A percentile compares a stretch with the other conserved stretches of the same genome.
Conservation (phyloP, 2,888 invertebrate genomes). For the Leptogaster cylindrica region DNA sequence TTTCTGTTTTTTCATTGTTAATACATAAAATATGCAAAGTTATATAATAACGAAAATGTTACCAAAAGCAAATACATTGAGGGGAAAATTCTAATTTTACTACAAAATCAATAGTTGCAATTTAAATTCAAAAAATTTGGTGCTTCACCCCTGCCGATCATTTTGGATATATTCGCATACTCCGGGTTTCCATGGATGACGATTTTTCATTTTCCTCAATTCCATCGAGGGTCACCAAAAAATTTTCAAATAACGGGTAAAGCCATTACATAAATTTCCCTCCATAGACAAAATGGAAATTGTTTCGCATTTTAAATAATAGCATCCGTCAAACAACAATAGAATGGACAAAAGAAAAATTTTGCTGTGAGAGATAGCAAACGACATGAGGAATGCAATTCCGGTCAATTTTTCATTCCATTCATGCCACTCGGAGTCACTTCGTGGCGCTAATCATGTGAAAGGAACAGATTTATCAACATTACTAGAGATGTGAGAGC, state of each 20-base stretch:
- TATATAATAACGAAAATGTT: too few relatives aligned
- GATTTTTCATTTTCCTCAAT: too few relatives aligned
- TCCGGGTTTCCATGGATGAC: too few relatives aligned
- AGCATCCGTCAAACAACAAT: slow-evolving; percentile 42
- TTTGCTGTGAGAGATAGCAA: slow-evolving; percentile 35
- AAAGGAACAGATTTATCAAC: slow-evolving; percentile 46
- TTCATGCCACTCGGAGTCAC: slow-evolving; percentile 41
- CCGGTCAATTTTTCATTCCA: slow-evolving; percentile 45
- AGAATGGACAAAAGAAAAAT: slow-evolving; percentile 39
- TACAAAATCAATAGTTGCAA: neutral
- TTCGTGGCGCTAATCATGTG: slow-evolving; percentile 43
- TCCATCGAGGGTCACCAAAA: too few relatives aligned
- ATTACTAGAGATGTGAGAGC: slow-evolving; percentile 41
- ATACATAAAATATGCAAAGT: too few relatives aligned
- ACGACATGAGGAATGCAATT: slow-evolving; percentile 35
- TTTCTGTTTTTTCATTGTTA: too few relatives aligned
- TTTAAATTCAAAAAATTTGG: too few relatives aligned
- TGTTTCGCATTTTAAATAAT: slow-evolving; percentile 44
- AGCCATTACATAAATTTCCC: slow-evolving; percentile 9
- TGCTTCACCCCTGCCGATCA: too few relatives aligned
- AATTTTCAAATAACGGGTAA: too few relatives aligned
- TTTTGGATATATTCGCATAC: too few relatives aligned
- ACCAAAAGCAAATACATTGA: too few relatives aligned
- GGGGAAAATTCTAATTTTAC: neutral
- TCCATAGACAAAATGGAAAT: slow-evolving; percentile 29